Conservation (phyloP, 2,888 invertebrate genomes). For the Pherbina coryleti region DNA sequence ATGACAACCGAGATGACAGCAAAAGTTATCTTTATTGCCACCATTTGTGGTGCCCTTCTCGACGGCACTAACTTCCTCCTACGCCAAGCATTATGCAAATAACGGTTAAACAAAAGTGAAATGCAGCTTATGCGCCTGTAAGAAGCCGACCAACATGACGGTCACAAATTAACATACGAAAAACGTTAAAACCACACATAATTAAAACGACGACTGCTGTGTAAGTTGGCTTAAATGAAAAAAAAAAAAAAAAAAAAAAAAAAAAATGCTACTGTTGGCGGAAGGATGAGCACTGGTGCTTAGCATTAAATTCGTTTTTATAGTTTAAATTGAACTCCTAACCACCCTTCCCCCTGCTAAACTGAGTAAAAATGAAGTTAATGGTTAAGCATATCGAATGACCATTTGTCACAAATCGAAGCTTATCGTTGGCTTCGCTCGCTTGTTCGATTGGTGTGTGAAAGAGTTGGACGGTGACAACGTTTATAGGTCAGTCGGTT, state of each 20-base stretch:
- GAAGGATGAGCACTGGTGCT: background rate
- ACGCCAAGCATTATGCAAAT: background rate
- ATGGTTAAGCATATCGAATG: constrained; percentile 20
- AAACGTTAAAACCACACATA: background rate
- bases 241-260: background rate
- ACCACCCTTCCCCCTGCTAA: background rate
- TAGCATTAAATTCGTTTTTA: background rate
- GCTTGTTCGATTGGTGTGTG: background rate
- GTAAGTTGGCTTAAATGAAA: background rate
- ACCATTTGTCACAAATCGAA: constrained; percentile 8
- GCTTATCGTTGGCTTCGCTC: background rate
- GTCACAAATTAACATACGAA: constrained; percentile 6
- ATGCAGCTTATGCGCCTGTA: background rate
- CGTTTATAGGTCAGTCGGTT: constrained; percentile 27
- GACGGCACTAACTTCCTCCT: too few species aligned
- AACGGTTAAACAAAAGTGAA: background rate
- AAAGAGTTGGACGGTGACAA: background rate
- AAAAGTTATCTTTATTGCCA: background rate
- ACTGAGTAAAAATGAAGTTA: background rate
- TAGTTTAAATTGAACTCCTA: too few species aligned
- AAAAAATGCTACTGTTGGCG: background rate
- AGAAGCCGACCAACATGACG: background rate
- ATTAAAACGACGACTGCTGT: background rate
- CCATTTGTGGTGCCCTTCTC: too few species aligned
- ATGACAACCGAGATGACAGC: background rate